Evolutionary conservation across 2,888 invertebrate genomes (phyloP).

Genomic region (Myopa testacea): DNA sequence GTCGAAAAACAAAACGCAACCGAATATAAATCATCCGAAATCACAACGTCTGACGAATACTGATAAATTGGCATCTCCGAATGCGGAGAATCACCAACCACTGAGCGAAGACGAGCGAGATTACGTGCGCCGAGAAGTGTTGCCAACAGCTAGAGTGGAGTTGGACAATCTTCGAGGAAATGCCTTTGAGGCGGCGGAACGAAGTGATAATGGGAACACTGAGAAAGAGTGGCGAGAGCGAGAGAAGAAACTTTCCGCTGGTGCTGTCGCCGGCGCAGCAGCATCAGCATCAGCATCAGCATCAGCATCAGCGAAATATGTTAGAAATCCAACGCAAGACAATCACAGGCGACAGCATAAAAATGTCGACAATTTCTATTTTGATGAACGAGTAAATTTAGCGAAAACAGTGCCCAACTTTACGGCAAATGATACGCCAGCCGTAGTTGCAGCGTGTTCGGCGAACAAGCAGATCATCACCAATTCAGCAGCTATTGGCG

Average conservation of each 20-base stretch:
- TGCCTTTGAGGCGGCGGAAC: constrained; percentile 33
- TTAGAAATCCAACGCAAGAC: constrained; percentile 37
- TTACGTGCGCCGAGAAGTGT: constrained; percentile 9
- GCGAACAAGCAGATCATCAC: neutral
- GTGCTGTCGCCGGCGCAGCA: constrained; percentile 12
- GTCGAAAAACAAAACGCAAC: constrained; percentile 55
- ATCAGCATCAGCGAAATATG: constrained; percentile 35
- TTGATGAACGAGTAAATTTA: constrained; percentile 56
- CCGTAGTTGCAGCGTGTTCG: neutral
- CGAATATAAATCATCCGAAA: constrained; percentile 32
- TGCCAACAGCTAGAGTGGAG: constrained; percentile 17
- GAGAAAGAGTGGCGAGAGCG: neutral
- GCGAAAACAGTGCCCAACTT: constrained; percentile 57
- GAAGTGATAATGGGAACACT: neutral
- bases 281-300: constrained; percentile 23
- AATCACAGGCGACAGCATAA: neutral
- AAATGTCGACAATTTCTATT: constrained; percentile 33
- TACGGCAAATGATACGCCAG: constrained; percentile 19
- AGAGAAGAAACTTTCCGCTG: neutral
- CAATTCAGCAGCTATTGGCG: constrained; percentile 5
- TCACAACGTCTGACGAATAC: constrained; percentile 1
- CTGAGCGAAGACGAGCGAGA: constrained; percentile 48
- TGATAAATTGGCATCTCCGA: constrained; percentile 3
- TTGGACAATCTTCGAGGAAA: constrained; percentile 31
- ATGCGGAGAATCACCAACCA: constrained; percentile 47